Percentiles rank a stretch among this genome's conserved stretches.
phyloP scores from a whole-genome alignment of 2,888 invertebrate genomes.

The Eugnorisma glareosa region DNA sequence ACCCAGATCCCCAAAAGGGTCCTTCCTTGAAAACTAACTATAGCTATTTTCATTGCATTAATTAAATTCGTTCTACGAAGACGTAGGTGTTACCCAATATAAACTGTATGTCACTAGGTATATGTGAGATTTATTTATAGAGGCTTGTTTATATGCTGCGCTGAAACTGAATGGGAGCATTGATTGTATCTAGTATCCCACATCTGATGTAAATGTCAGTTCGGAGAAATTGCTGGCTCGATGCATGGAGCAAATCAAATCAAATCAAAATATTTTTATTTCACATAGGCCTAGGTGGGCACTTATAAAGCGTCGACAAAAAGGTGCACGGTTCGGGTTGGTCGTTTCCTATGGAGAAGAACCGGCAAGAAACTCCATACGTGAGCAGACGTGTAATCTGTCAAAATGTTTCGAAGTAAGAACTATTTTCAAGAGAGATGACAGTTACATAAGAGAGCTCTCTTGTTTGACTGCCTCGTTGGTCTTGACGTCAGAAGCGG shows the following conservation, averaged over 20 bases:
- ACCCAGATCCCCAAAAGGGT: not conserved
- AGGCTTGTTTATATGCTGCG: constrained; percentile 43
- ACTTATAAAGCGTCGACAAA: too few species aligned
- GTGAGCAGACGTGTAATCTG: constrained; percentile 9
- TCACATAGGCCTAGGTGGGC: too few species aligned
- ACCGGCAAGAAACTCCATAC: too few species aligned
- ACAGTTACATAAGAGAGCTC: not conserved
- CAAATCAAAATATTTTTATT: too few species aligned
- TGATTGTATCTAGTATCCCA: constrained; percentile 27
- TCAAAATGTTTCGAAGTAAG: not conserved
- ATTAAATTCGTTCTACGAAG: not conserved
- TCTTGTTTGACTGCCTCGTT: not conserved
- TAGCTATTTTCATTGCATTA: not conserved
- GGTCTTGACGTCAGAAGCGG: not conserved
- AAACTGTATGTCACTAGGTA: constrained; percentile 7
- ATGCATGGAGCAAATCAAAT: not conserved
- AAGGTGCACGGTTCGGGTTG: too few species aligned
- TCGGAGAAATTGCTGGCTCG: constrained; percentile 25
- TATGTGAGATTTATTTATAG: constrained; percentile 41
- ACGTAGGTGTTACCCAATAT: not conserved
- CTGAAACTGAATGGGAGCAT: constrained; percentile 32
- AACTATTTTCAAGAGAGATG: not conserved
- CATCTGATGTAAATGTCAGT: constrained; percentile 40
- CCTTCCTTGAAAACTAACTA: not conserved
- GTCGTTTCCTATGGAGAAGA: too few species aligned